Evolutionary conservation across 2,797 vertebrate genomes (phyloP), one percentile per base, ranked within the genome.

Genomic region (Australoheros facetus): DNA sequence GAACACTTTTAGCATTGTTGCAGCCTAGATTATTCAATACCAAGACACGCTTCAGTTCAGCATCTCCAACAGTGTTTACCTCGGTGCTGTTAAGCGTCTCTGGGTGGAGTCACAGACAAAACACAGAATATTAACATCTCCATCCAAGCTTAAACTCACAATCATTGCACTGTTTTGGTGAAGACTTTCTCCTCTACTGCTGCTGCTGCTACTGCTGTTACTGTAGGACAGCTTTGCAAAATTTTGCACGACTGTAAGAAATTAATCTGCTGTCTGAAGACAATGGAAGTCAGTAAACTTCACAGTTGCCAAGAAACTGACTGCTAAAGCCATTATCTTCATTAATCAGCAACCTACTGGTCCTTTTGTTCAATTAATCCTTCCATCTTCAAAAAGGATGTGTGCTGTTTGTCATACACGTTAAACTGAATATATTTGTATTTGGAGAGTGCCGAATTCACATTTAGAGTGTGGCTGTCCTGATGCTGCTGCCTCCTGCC

Each of bases 11-110:
- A n/a, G 80, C 80, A 85, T 91, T 90, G 89, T 92, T 71, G 53
- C 42, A 34, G 4, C 39, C 4, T 53, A 37, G 77, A 90, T 91
- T 83, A 90, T 75, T 91, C 85, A 85, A 90, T 9, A 62, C 72
- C 30, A 21, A 78, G 89, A 91, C 91, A 92, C 87, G 75, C 90
- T 93, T 90, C 89, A 9, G 37, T 72, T 87, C 85, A 62, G 12
- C 5, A 81, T 87, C 85, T 82, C 37, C 0, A 56, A 73, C 5
- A 14, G 75, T n/a, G 75, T 79, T 84, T 53, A 80, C 62, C 56
- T 75, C 42, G 39, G 48, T 1, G 75, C 64, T 34, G 64, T 55
- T 73, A 21, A 78, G 74, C 80, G 76, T 89, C 82, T 19, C 85
- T 88, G 87, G 79, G 71, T 6, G 56, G 81, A 62, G 77, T 10